phyloP scores from a whole-genome alignment of 2,888 invertebrate genomes.

The Taphrorychus bicolor region DNA sequence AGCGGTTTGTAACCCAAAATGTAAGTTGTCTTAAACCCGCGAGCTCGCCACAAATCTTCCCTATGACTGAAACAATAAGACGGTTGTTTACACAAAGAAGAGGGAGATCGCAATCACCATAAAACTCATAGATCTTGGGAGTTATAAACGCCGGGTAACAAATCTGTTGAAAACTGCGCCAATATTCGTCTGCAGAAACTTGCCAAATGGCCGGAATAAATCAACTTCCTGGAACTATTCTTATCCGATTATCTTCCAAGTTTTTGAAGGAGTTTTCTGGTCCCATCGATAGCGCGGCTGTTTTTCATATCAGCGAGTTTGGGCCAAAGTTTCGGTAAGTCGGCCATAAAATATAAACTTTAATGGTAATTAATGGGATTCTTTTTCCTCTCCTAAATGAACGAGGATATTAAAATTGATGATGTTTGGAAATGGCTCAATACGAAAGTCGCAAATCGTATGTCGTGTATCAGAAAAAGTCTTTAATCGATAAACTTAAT shows the following conservation, averaged over 20 bases:
- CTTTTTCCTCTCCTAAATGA: background rate
- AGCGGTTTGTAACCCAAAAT: background rate
- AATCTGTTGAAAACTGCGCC: slow-evolving; percentile 38
- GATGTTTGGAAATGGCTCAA: too few relatives aligned
- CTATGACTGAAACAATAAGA: slow-evolving; percentile 26
- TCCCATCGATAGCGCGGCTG: slow-evolving; percentile 13
- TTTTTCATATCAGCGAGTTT: slow-evolving; percentile 10
- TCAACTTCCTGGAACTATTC: slow-evolving; percentile 34
- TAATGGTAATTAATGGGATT: background rate
- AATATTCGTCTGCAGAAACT: slow-evolving; percentile 34
- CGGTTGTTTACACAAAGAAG: slow-evolving; percentile 25
- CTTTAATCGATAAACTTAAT: too few relatives aligned
- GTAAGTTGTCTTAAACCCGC: background rate
- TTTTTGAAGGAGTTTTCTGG: slow-evolving; percentile 26
- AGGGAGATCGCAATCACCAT: slow-evolving; percentile 29
- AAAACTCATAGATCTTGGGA: slow-evolving; percentile 31
- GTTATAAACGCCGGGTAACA: slow-evolving; percentile 34
- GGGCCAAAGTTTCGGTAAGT: background rate
- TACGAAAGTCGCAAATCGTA: too few relatives aligned
- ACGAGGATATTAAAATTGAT: too few relatives aligned
- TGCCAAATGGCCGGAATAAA: slow-evolving; percentile 39
- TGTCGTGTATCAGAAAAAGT: too few relatives aligned
- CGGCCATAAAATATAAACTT: background rate
- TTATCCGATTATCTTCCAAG: slow-evolving; percentile 37
- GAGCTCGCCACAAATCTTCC: background rate